phyloP scores from a whole-genome alignment of 1,140 invertebrate genomes.

The Leptonema lineaticorne region DNA sequence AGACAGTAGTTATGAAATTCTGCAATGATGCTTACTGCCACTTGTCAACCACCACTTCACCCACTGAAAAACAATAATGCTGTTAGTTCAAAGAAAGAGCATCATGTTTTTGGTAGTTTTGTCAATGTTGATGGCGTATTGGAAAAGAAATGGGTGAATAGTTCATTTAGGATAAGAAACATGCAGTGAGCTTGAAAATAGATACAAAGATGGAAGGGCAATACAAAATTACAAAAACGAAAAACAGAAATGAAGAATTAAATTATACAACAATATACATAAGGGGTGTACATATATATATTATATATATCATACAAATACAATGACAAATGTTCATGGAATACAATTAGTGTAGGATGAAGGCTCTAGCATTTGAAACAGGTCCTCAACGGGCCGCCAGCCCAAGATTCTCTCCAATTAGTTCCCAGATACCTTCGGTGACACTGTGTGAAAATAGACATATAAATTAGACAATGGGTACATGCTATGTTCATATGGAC shows the following conservation, averaged over 20 bases:
- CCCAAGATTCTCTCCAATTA: constrained; percentile 26
- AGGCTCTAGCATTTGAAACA: constrained; percentile 51
- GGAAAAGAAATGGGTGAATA: constrained; percentile 40
- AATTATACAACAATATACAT: constrained; percentile 52
- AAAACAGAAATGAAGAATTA: constrained; percentile 52
- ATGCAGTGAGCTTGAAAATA: constrained; percentile 47
- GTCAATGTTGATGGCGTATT: no score
- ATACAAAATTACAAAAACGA: no score
- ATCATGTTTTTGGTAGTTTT: constrained; percentile 18
- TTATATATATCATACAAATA: constrained; percentile 57
- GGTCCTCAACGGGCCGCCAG: constrained; percentile 45
- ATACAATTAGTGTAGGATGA: constrained; percentile 54
- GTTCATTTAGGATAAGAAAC: constrained; percentile 47
- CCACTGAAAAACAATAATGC: constrained; percentile 60
- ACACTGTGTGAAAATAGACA: constrained; percentile 37
- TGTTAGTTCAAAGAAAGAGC: constrained; percentile 29
- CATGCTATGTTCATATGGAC: constrained; percentile 22
- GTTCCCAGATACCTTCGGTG: constrained; percentile 19
- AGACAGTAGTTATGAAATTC: constrained; percentile 54
- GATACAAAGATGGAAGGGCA: constrained; percentile 1
- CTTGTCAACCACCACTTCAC: constrained; percentile 61
- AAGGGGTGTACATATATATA: no score
- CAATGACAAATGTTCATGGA: constrained; percentile 58
- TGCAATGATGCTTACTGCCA: constrained; percentile 54
- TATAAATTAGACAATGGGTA: constrained; percentile 36